These are phyloP conservation scores for Oncopeltus fasciatus DNA, from an alignment of 1,140 invertebrate genomes.

Conservation along the genomic window DNA sequence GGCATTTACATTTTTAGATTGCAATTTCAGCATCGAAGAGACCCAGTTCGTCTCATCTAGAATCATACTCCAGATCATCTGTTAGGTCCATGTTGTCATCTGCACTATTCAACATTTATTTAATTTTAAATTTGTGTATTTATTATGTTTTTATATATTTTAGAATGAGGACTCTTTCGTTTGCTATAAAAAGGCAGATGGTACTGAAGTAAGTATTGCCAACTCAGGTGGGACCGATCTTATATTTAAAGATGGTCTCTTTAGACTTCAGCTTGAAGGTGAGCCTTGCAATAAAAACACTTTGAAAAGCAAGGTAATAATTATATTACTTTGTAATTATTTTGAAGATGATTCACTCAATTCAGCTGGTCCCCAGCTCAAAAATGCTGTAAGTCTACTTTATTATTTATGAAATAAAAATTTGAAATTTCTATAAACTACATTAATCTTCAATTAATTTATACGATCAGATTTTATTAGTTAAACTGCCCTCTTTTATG, in stretches of 20 bases:
- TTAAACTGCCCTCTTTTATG: neutral
- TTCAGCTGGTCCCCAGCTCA: neutral
- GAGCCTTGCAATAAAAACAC: neutral
- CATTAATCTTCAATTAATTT: neutral
- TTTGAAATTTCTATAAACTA: neutral
- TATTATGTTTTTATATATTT: neutral
- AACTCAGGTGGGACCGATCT: neutral
- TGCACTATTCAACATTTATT: neutral
- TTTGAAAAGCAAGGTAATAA: neutral
- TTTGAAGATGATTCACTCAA: neutral
- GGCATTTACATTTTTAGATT: neutral
- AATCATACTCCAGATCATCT: no score
- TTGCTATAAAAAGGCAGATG: neutral
- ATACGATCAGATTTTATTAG: neutral
- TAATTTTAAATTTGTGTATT: neutral
- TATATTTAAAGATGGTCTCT: neutral
- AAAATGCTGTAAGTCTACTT: neutral
- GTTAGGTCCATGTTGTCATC: no score
- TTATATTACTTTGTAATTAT: neutral
- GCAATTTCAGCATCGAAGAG: neutral
- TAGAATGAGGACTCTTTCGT: neutral
- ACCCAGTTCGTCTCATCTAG: no score
- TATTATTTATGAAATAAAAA: neutral
- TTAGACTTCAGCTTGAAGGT: neutral
- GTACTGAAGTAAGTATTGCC: neutral